Conservation (phyloP, 2,797 vertebrate genomes). For the Apodemus agrarius region DNA sequence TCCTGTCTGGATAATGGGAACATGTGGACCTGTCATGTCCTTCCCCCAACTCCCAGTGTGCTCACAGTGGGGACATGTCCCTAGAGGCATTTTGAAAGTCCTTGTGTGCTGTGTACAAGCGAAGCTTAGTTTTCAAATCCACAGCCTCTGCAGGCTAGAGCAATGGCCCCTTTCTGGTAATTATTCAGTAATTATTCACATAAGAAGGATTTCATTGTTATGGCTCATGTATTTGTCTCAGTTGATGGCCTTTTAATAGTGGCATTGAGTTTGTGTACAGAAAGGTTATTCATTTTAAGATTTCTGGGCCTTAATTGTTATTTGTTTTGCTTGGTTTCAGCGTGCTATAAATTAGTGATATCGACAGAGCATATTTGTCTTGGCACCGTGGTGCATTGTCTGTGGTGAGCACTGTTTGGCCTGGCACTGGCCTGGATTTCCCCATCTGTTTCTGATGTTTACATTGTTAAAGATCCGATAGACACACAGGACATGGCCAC, state of each 20-base stretch:
- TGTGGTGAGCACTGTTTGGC: slow-evolving; percentile 83
- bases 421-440: slow-evolving; percentile 82
- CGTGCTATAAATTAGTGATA: slow-evolving; percentile 81
- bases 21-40: rapidly evolving
- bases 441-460: slow-evolving; percentile 88
- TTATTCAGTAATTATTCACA: slow-evolving; percentile 77
- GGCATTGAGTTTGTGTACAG: slow-evolving; percentile 80
- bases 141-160: slow-evolving; percentile 47
- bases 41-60: not conserved
- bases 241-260: slow-evolving; percentile 80
- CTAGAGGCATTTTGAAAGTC: not conserved
- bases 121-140: not conserved
- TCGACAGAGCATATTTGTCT: slow-evolving; percentile 84
- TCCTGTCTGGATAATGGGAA: not conserved
- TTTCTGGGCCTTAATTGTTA: slow-evolving; percentile 84
- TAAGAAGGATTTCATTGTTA: slow-evolving; percentile 81
- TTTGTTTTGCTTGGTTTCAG: slow-evolving; percentile 86
- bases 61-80: not conserved
- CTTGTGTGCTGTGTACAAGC: not conserved
- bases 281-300: slow-evolving; percentile 85
- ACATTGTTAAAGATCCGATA: slow-evolving; percentile 82
- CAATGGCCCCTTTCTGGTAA: slow-evolving; percentile 65
- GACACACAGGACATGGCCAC: slow-evolving; percentile 79
- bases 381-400: slow-evolving; percentile 81
- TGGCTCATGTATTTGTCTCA: slow-evolving; percentile 65